Conservation (phyloP, 1,140 invertebrate genomes). For the Cyrtorhinus lividipennis region DNA sequence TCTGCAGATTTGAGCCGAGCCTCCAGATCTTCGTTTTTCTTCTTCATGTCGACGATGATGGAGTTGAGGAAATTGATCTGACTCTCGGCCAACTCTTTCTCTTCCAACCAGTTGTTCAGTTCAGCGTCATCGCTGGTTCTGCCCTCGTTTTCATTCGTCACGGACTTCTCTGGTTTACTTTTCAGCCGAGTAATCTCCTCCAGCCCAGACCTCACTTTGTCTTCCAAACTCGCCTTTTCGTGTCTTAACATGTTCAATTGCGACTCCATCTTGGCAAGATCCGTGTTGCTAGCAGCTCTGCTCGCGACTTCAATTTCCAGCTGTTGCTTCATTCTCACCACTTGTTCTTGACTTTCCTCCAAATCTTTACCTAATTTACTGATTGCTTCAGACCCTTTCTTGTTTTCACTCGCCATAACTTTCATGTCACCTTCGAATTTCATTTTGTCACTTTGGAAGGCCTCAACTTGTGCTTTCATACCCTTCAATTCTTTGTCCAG, state of each 20-base stretch:
- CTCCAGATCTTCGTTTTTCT: slow-evolving; percentile 72
- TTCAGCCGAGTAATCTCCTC: slow-evolving; percentile 16
- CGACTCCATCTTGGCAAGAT: slow-evolving; percentile 24
- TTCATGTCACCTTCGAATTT: slow-evolving; percentile 23
- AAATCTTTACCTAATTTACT: slow-evolving; percentile 26
- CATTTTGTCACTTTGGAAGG: too few relatives aligned
- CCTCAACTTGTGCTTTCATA: not conserved
- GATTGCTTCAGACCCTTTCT: not conserved
- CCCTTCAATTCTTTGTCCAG: not conserved
- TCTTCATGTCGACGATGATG: slow-evolving; percentile 89
- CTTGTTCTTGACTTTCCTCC: slow-evolving; percentile 23
- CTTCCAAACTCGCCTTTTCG: slow-evolving; percentile 24
- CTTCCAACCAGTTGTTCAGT: slow-evolving; percentile 32
- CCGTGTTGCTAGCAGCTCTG: not conserved
- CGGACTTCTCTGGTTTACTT: slow-evolving; percentile 17
- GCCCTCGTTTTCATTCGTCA: slow-evolving; percentile 21
- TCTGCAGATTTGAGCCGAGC: slow-evolving; percentile 56
- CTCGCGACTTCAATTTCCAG: slow-evolving; percentile 25
- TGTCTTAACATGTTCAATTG: slow-evolving; percentile 14
- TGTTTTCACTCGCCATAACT: slow-evolving; percentile 17
- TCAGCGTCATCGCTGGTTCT: slow-evolving; percentile 22
- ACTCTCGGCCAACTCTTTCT: slow-evolving; percentile 46
- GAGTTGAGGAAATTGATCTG: slow-evolving; percentile 90
- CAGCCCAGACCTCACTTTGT: not conserved
- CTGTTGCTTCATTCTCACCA: slow-evolving; percentile 27